Evolutionary conservation across 2,113 vertebrate genomes (phyloP), one percentile per base, ranked within the genome.

Genomic region (Tenrec ecaudatus): DNA sequence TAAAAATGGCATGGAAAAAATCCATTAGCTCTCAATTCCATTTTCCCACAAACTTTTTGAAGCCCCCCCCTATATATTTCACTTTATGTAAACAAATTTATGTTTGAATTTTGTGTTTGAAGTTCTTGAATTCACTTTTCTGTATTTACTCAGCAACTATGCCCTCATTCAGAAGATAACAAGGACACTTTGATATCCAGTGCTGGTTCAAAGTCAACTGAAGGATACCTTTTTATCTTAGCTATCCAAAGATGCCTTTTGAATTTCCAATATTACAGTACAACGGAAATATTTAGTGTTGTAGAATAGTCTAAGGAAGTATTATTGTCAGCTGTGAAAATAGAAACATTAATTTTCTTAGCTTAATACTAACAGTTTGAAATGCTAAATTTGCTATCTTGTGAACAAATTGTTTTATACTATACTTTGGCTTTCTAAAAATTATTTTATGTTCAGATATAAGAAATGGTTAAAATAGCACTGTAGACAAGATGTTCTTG

Each of bases 381-480:
- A 86, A 92, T 94, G 86, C 95, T 95, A 95, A 76, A 96, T 93
- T 79, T 91, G 80, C 92, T 96, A 96, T 82, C 69, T 95, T 95
- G 92, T 97, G 90, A 96, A 97, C 92, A 95, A 96, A 96, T 93
- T 93, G 90, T 85, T 96, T 94, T 92, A 79, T 96, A 96, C 93
- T 97, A 88, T 97, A 97, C 97, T 98, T 98, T 97, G 95, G 66
- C 12, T 97, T 96, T 95, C 94, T 92, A 79, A 94, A 94, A 97
- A 89, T 57, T 90, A 80, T 93, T 96, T 89, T 93, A 89, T 43
- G 89, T 97, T 97, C 86, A 95, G 91, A 95, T 97, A 95, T 97
- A 94, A 47, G 94, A 71, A 95, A 83, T 93, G 88, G 91, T 90
- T 95, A 90, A 96, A 95, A 96, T 97, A 83, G 33, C 73, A 79